A percentile compares a stretch with the other conserved stretches of the same genome.
phyloP scores from a whole-genome alignment of 2,888 invertebrate species.

The Branchipolynoe longqiensis region DNA sequence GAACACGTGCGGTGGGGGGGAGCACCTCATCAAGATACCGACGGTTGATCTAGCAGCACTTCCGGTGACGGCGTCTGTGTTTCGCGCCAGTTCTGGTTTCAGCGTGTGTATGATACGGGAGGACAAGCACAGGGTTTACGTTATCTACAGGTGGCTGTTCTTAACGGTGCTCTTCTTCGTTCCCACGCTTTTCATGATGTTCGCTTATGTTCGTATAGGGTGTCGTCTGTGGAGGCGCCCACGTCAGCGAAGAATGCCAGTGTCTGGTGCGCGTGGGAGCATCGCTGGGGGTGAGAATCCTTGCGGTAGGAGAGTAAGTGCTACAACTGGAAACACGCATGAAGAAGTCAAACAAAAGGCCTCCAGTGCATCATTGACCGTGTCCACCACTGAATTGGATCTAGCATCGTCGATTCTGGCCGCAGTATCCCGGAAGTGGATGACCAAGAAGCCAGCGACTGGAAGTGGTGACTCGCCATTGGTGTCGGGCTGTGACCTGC shows the following conservation, averaged over 20 bases:
- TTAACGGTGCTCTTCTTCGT: slow-evolving; percentile 67
- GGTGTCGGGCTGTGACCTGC: slow-evolving; percentile 60
- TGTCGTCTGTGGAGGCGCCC: slow-evolving; percentile 69
- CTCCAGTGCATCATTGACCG: too few relatives aligned
- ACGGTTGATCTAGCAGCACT: not conserved
- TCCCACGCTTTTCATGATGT: slow-evolving; percentile 69
- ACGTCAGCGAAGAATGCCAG: not conserved
- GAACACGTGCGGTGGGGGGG: not conserved
- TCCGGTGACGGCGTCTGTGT: slow-evolving; percentile 1
- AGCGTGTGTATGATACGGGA: not conserved
- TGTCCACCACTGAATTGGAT: too few relatives aligned
- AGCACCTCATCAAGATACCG: not conserved
- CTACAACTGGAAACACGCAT: too few relatives aligned
- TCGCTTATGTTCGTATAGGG: slow-evolving; percentile 71
- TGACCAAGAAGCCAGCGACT: not conserved
- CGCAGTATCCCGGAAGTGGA: not conserved
- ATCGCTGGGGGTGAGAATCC: not conserved
- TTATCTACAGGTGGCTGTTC: slow-evolving; percentile 22
- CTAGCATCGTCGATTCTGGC: not conserved
- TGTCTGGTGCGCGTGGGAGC: not conserved
- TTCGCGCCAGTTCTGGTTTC: not conserved
- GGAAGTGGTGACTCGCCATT: not conserved
- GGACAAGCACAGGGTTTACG: not conserved
- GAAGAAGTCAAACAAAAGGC: too few relatives aligned
- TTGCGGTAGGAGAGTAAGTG: too few relatives aligned